phyloP scores from a whole-genome alignment of 2,113 vertebrate genomes.

The Lepisosteus osseus region DNA sequence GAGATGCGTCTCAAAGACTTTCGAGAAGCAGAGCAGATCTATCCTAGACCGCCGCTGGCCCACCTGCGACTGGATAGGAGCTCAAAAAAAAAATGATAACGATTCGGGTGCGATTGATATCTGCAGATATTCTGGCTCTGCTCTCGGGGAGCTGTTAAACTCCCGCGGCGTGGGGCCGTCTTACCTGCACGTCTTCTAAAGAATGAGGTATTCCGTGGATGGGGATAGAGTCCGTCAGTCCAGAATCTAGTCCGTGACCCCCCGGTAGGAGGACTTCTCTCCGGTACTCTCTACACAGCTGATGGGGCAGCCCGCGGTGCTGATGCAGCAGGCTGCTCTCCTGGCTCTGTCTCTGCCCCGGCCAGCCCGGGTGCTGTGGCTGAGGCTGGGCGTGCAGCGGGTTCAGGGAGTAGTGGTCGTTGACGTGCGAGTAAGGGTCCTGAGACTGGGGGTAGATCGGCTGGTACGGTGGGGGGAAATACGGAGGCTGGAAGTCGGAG shows the following conservation, averaged over 20 bases:
- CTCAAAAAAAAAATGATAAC: no score
- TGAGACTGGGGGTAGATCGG: slow-evolving; percentile 97
- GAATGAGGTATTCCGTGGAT: slow-evolving; percentile 96
- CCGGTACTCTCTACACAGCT: slow-evolving; percentile 95
- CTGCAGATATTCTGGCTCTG: no score
- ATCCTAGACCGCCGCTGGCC: no score
- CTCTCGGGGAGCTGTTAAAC: no score
- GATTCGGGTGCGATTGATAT: no score
- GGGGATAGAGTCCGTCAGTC: slow-evolving; percentile 86
- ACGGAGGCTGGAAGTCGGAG: slow-evolving; percentile 93
- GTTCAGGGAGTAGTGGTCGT: slow-evolving; percentile 97
- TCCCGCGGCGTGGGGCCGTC: neutral
- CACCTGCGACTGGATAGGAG: no score
- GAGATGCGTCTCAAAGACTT: no score
- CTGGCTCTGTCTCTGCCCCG: slow-evolving; percentile 91
- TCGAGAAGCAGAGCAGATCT: no score
- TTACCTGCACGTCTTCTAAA: slow-evolving; percentile 97
- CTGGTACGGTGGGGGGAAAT: slow-evolving; percentile 93
- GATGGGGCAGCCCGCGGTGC: slow-evolving; percentile 89
- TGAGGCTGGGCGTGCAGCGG: slow-evolving; percentile 91
- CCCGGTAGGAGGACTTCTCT: slow-evolving; percentile 91
- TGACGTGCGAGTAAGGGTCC: slow-evolving; percentile 97
- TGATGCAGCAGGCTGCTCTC: slow-evolving; percentile 91
- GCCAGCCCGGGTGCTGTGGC: slow-evolving; percentile 95
- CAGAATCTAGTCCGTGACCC: slow-evolving; percentile 88